A percentile compares a stretch with the other conserved stretches of the same genome.
phyloP scores from a whole-genome alignment of 2,113 vertebrate species.

The Lipotes vexillifer region DNA sequence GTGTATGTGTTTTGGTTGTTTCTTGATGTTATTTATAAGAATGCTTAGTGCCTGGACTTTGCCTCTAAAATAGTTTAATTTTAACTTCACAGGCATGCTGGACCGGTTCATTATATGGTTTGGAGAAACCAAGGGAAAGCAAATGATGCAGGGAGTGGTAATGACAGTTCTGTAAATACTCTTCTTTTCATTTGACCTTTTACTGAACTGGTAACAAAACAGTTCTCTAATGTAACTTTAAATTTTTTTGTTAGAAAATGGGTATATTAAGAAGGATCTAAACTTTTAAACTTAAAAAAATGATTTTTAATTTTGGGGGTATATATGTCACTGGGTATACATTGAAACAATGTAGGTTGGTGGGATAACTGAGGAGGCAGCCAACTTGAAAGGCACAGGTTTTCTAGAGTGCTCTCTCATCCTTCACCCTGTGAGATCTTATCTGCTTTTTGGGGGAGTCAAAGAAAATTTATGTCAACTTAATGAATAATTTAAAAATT shows the following conservation, averaged over 20 bases:
- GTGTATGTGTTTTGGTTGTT: slow-evolving; percentile 33
- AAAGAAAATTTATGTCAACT: neutral
- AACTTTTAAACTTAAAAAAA: neutral
- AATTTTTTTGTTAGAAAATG: slow-evolving; percentile 21
- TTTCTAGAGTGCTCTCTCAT: neutral
- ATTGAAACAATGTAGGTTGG: neutral
- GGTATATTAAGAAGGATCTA: neutral
- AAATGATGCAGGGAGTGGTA: slow-evolving; percentile 29
- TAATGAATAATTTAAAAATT: neutral
- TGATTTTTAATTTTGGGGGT: neutral
- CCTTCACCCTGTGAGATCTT: neutral
- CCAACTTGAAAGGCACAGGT: slow-evolving; percentile 22
- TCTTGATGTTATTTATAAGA: slow-evolving; percentile 51
- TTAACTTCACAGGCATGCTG: slow-evolving; percentile 7
- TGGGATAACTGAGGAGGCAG: neutral
- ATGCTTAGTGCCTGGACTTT: slow-evolving; percentile 13
- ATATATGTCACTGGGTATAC: neutral
- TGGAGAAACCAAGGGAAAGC: slow-evolving; percentile 38
- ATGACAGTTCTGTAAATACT: neutral
- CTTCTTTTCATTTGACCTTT: neutral
- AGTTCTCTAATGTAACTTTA: neutral
- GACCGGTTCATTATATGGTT: slow-evolving; percentile 30
- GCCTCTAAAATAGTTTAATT: slow-evolving; percentile 49
- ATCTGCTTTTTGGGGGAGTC: neutral
- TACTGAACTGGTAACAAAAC: slow-evolving; percentile 24